Evolutionary conservation across 2,113 vertebrate genomes (phyloP), one percentile per base, ranked within the genome.

Genomic region (Neomonachus schauinslandi): DNA sequence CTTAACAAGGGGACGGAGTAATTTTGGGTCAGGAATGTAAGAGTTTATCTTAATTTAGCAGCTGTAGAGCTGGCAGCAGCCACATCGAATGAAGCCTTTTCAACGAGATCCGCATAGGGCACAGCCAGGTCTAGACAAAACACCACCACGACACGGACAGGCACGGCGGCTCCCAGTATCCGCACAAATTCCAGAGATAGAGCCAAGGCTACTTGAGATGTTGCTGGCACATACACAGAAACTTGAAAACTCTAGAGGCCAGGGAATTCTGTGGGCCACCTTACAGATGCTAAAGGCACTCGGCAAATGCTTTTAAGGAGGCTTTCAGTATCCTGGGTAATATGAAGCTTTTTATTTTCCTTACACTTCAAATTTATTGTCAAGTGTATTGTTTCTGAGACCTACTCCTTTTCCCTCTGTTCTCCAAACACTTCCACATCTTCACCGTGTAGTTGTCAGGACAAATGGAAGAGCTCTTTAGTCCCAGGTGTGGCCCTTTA

Each of bases 11-110:
- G 84, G 65, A 49, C 26, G 16, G 0, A 16, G 93, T 19, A 39
- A 90, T 85, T 69, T 61, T 5, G 89, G 94, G 86, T 77, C 74
- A 95, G 95, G 94, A 96, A 96, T 94, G 82, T 91, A 87, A 76
- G 90, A 24, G 59, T 85, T 95, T 87, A 61, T 89, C 96, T 96
- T 97, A 92, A 96, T 90, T 95, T 95, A 97, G 96, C 86, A 97
- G 89, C 53, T 63, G 51, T 8, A 31, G 83, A 87, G 96, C 31
- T 15, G 15, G 97, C 36, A 92, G 95, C 31, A 61, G 77, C 46
- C 92, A 91, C 71, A 69, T 92, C 49, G 19, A 94, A 83, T 4
- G 14, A 88, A 36, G 36, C n/a, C 36, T 97, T 86, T 80, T 72
- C 46, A 95, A 76, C 49, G 71, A 91, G 92, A 92, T 71, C 55